Base-by-base conservation (phyloP, 2,888 invertebrate species). In the Coleophora deauratella region DNA sequence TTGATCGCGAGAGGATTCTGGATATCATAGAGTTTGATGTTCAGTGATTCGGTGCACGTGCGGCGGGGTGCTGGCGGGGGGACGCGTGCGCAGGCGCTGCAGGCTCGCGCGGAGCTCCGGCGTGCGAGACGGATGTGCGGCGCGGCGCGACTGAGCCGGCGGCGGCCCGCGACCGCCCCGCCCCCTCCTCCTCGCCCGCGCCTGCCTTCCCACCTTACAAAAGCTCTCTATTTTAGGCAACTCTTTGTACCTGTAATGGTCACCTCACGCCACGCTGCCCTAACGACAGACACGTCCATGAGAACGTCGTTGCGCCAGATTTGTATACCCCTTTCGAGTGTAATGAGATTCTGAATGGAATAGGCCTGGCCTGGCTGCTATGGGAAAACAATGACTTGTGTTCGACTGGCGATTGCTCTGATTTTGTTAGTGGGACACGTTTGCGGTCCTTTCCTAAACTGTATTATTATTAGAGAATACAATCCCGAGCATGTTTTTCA, bases 171-270 rank as follows among this genome's bases (percentile, higher is more conserved):
- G 72, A 66, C 77, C 78, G 79, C 81, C 79, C 80, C 84, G 78
- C 73, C 82, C 76, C 73, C 73, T 57, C 76, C 66, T 65, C 72
- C 57, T 60, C n/a, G n/a, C 61, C 65, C 69, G 64, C 71, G 61
- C 66, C 69, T 62, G 63, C 60, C 70, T 68, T 69, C 77, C 84
- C 79, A 80, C 81, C 81, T 80, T 63, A 82, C 82, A 81, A 82
- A 82, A 84, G 82, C 81, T 84, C 82, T 84, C 84, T 84, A 82
- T 84, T 84, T 85, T 85, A 84, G 85, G 85, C 80, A 85, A 82
- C 80, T 84, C 84, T 84, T 85, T 85, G 84, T 84, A 82, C 67
- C 58, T 68, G 81, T 85, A 85, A 85, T 85, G 85, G 84, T 85
- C 84, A 84, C 80, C 85, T 85, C 85, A 84, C 21, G 84, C 76